Evolutionary conservation across 2,113 vertebrate species (phyloP).

Genomic region (Symphodus melops): DNA sequence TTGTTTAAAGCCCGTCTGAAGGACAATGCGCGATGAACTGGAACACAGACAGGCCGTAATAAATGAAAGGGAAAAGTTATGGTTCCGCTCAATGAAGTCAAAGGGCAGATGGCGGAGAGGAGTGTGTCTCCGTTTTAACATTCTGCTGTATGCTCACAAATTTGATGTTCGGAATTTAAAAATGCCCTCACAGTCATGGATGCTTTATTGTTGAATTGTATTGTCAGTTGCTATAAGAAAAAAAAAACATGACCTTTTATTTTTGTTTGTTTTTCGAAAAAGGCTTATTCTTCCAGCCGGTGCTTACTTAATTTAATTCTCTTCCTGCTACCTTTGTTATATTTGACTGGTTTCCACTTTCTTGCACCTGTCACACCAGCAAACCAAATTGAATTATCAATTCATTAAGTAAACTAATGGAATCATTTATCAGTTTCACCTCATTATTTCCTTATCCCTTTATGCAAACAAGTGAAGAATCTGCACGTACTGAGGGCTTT

Average conservation of each 20-base stretch:
- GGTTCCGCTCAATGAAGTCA: constrained; percentile 79
- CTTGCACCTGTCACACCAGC: constrained; percentile 57
- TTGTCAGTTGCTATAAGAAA: constrained; percentile 18
- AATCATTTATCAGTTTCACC: constrained; percentile 67
- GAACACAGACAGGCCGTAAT: constrained; percentile 62
- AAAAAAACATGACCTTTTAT: constrained; percentile 36
- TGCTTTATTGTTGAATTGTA: constrained; percentile 15
- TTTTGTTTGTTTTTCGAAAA: constrained; percentile 16
- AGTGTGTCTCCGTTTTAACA: constrained; percentile 50
- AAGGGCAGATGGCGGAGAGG: constrained; percentile 70
- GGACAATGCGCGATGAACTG: constrained; percentile 70
- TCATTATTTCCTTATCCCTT: constrained; percentile 53
- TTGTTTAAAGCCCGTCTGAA: constrained; percentile 76
- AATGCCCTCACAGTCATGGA: constrained; percentile 12
- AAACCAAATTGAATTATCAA: constrained; percentile 66
- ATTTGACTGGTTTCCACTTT: constrained; percentile 41
- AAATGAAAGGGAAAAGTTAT: constrained; percentile 76
- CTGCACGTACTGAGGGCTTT: constrained; percentile 1
- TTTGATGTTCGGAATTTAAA: constrained; percentile 27
- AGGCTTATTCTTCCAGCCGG: constrained; percentile 27
- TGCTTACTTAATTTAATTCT: constrained; percentile 54
- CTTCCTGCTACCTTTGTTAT: constrained; percentile 22
- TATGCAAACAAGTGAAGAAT: constrained; percentile 38
- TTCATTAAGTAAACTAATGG: constrained; percentile 71
- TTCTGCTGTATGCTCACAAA: constrained; percentile 23